These are phyloP conservation scores for Ectropis crepuscularia DNA, from an alignment of 2,888 invertebrate species.

Conservation along the genomic window DNA sequence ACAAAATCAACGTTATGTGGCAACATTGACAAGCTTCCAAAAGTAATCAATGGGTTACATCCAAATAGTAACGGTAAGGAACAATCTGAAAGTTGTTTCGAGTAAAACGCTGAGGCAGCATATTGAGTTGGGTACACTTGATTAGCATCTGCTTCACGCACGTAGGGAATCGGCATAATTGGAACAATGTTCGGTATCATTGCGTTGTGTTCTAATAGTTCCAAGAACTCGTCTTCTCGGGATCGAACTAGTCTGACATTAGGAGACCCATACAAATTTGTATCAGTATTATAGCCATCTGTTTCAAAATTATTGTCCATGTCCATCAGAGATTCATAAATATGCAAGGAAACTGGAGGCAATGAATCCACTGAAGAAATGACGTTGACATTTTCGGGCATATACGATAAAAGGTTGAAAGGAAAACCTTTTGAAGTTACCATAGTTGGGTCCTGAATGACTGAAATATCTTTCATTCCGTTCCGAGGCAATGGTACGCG, in stretches of 20 bases:
- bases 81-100: slow-evolving; percentile 44
- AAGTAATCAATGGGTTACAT: slow-evolving; percentile 59
- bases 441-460: slow-evolving; percentile 15
- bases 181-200: slow-evolving; percentile 72
- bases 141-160: slow-evolving; percentile 45
- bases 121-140: slow-evolving; percentile 26
- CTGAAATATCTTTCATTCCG: slow-evolving; percentile 22
- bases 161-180: slow-evolving; percentile 65
- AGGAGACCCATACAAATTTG: slow-evolving; percentile 34
- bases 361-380: slow-evolving; percentile 43
- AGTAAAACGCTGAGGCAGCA: slow-evolving; percentile 39
- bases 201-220: slow-evolving; percentile 62
- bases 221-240: slow-evolving; percentile 56
- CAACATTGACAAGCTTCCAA: slow-evolving; percentile 41
- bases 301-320: slow-evolving; percentile 26
- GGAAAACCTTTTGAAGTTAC: slow-evolving; percentile 13
- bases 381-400: slow-evolving; percentile 40
- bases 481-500: slow-evolving; percentile 14
- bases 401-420: slow-evolving; percentile 24
- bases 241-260: slow-evolving; percentile 48
- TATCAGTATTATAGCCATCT: slow-evolving; percentile 12
- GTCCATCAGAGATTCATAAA: slow-evolving; percentile 46
- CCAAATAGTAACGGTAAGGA: slow-evolving; percentile 58
- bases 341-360: slow-evolving; percentile 51
- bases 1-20: slow-evolving; percentile 6